Conservation (phyloP, 30 jellyfish, hydroid and myxozoan species). For the Pseudorhiza aurosa region DNA sequence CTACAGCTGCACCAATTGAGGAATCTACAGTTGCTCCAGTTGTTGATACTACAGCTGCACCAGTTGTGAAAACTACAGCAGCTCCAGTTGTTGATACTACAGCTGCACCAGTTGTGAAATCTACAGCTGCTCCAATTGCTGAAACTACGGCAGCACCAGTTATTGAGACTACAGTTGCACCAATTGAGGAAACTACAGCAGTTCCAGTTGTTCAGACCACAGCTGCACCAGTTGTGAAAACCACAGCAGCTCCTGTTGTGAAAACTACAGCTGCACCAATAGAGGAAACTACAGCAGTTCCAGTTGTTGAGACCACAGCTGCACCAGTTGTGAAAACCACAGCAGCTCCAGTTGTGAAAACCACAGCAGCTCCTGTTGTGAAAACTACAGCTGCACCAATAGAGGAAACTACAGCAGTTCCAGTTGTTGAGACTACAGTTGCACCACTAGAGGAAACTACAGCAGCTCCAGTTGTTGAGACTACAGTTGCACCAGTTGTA, state of each 20-base stretch:
- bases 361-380: slow-evolving; percentile 15
- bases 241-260: slow-evolving; percentile 26
- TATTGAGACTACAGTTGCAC: slow-evolving; percentile 2
- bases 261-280: slow-evolving; percentile 30
- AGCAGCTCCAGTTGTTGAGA: neutral
- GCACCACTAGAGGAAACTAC: slow-evolving; percentile 13
- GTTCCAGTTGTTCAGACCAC: slow-evolving; percentile 5
- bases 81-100: slow-evolving; percentile 32
- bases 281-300: slow-evolving; percentile 1
- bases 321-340: slow-evolving; percentile 9
- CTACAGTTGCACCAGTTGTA: slow-evolving; percentile 44
- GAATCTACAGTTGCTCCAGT: slow-evolving; percentile 44
- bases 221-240: slow-evolving; percentile 23
- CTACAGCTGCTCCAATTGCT: slow-evolving; percentile 37
- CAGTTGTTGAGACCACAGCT: neutral
- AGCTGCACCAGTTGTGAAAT: slow-evolving; percentile 18
- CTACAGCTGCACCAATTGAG: slow-evolving; percentile 47
- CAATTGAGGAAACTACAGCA: slow-evolving; percentile 33
- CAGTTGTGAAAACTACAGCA: slow-evolving; percentile 36
- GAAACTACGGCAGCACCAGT: slow-evolving; percentile 18
- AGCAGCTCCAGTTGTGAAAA: slow-evolving; percentile 19
- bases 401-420: slow-evolving; percentile 6
- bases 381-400: slow-evolving; percentile 18
- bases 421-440: neutral
- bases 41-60: slow-evolving; percentile 53